Conservation (phyloP, 2,797 vertebrate genomes). For the Hippocampus kuda region DNA sequence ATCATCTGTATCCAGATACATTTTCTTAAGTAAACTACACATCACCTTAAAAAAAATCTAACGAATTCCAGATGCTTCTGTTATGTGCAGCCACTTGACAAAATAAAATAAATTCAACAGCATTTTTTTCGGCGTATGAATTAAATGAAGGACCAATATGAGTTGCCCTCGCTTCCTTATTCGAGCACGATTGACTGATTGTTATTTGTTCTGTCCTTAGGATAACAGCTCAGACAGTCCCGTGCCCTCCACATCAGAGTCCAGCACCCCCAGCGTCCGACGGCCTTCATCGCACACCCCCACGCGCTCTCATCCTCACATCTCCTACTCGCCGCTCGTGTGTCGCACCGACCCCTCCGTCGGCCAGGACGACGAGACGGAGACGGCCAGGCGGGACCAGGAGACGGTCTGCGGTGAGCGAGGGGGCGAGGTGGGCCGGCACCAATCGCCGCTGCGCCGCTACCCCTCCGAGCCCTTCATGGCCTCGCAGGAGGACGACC, state of each 20-base stretch:
- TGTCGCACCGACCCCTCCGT: constrained; percentile 73
- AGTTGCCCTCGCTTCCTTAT: too few species aligned
- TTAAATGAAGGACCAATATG: too few species aligned
- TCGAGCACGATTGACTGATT: not conserved
- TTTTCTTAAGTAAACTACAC: too few species aligned
- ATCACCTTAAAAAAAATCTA: too few species aligned
- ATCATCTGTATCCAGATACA: too few species aligned
- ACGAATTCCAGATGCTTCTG: too few species aligned
- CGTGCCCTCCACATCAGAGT: constrained; percentile 90
- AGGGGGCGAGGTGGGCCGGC: constrained; percentile 35
- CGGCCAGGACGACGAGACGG: constrained; percentile 57
- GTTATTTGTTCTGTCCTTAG: constrained; percentile 51
- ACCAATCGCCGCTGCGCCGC: constrained; percentile 73
- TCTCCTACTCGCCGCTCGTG: constrained; percentile 87
- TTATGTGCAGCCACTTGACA: too few species aligned
- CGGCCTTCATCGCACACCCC: constrained; percentile 83
- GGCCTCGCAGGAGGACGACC: constrained; percentile 83
- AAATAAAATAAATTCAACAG: too few species aligned
- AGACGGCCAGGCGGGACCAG: constrained; percentile 62
- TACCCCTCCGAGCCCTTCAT: constrained; percentile 95
- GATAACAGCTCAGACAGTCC: constrained; percentile 94
- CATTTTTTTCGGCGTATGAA: too few species aligned
- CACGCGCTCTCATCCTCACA: constrained; percentile 80
- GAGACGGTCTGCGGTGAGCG: constrained; percentile 57
- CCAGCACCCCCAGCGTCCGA: constrained; percentile 86